Conservation (phyloP, 2,797 vertebrate species). For the Manis crassicaudata region DNA sequence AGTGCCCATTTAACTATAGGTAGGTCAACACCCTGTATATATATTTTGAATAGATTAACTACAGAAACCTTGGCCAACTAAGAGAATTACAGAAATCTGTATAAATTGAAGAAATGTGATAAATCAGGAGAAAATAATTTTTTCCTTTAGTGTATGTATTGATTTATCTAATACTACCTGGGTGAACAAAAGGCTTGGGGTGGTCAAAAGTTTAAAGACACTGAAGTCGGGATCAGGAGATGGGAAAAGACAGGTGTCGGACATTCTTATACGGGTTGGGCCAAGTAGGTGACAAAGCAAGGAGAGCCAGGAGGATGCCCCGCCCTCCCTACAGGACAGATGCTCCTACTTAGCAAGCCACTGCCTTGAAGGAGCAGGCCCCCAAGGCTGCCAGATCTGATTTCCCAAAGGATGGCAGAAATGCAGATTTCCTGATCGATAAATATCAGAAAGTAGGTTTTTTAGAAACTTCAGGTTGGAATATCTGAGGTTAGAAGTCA, state of each 20-base stretch:
- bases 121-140: not conserved
- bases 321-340: not conserved
- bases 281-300: not conserved
- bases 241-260: not conserved
- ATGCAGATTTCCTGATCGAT: not conserved
- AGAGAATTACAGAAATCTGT: not conserved
- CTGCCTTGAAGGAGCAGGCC: fast-evolving
- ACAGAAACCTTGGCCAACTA: not conserved
- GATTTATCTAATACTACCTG: not conserved
- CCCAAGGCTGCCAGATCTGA: not conserved
- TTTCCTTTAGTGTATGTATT: not conserved
- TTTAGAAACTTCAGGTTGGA: not conserved
- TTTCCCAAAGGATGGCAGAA: not conserved
- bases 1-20: not conserved
- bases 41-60: not conserved
- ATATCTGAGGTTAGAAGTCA: not conserved
- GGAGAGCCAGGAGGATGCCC: too few species aligned
- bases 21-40: not conserved
- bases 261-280: not conserved
- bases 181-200: not conserved
- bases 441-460: too few species aligned
- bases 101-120: not conserved
- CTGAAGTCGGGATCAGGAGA: not conserved
- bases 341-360: not conserved
- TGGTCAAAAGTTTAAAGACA: not conserved